Percentiles rank a stretch among this genome's conserved stretches.
These are phyloP conservation scores for Dicentrarchus labrax DNA, from an alignment of 2,113 vertebrate species.

Conservation along the genomic window DNA sequence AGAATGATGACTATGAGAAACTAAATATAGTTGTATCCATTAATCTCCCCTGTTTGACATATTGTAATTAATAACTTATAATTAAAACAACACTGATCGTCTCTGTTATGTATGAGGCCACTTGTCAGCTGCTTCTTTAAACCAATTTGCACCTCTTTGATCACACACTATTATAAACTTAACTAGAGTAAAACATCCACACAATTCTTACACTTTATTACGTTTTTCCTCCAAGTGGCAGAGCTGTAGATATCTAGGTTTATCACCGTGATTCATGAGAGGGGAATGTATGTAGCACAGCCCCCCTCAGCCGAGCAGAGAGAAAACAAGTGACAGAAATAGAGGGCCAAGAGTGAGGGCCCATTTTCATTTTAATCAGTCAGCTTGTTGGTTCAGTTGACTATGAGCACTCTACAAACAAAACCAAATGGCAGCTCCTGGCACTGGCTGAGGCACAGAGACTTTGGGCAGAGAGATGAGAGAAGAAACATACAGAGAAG, in stretches of 20 bases:
- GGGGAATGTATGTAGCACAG: slow-evolving; percentile 46
- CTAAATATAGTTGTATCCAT: too few relatives aligned
- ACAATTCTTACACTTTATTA: slow-evolving; percentile 39
- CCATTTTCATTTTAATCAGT: slow-evolving; percentile 84
- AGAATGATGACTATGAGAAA: too few relatives aligned
- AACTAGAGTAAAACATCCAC: slow-evolving; percentile 21
- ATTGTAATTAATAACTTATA: too few relatives aligned
- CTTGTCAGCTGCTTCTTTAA: background rate
- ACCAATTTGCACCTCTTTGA: background rate
- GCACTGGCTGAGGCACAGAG: slow-evolving; percentile 66
- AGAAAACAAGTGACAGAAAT: slow-evolving; percentile 72
- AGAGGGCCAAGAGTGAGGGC: slow-evolving; percentile 72
- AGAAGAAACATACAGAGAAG: slow-evolving; percentile 67
- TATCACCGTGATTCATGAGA: slow-evolving; percentile 41
- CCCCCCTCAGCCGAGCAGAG: slow-evolving; percentile 25
- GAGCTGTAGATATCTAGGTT: slow-evolving; percentile 52
- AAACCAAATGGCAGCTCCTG: slow-evolving; percentile 84
- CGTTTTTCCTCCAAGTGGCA: slow-evolving; percentile 47
- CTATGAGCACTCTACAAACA: slow-evolving; percentile 83
- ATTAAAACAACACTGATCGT: background rate
- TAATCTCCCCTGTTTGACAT: too few relatives aligned
- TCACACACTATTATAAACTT: slow-evolving; percentile 10
- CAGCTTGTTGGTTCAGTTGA: slow-evolving; percentile 86
- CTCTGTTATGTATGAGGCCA: background rate
- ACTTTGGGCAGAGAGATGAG: slow-evolving; percentile 66